Conservation (phyloP, 1,140 invertebrate species). For the Metopolophium dirhodum region DNA sequence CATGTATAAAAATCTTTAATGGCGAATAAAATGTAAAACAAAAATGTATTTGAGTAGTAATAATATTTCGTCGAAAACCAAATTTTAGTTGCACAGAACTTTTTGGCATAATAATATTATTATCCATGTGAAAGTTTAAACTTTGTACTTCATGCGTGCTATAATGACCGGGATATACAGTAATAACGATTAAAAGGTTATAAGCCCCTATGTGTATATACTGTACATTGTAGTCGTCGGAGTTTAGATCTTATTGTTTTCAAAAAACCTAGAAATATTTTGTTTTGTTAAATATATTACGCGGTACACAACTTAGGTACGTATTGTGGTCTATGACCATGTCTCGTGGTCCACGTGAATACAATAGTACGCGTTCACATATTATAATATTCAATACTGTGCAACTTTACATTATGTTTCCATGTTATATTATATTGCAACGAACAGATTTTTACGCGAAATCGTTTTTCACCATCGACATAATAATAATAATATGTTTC, state of each 20-base stretch:
- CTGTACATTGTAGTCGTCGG: not conserved
- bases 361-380: not conserved
- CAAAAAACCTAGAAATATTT: not conserved
- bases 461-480: not conserved
- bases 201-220: not conserved
- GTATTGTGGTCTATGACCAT: too few species aligned
- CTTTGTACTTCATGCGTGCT: not conserved
- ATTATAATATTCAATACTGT: too few species aligned
- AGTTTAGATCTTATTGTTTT: not conserved
- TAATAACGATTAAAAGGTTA: not conserved
- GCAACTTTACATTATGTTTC: not conserved
- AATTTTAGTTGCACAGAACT: not conserved
- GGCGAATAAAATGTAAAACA: not conserved
- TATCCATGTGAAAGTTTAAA: not conserved
- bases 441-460: not conserved
- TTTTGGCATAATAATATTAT: not conserved
- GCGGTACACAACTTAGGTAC: not conserved
- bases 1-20: not conserved
- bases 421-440: not conserved
- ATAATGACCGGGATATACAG: not conserved
- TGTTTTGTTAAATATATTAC: not conserved
- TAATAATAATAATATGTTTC: conserved; percentile 8
- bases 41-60: not conserved
- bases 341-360: not conserved
- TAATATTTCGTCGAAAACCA: not conserved